Base-by-base conservation (phyloP, 2,113 vertebrate species). In the Polypterus bichir region DNA sequence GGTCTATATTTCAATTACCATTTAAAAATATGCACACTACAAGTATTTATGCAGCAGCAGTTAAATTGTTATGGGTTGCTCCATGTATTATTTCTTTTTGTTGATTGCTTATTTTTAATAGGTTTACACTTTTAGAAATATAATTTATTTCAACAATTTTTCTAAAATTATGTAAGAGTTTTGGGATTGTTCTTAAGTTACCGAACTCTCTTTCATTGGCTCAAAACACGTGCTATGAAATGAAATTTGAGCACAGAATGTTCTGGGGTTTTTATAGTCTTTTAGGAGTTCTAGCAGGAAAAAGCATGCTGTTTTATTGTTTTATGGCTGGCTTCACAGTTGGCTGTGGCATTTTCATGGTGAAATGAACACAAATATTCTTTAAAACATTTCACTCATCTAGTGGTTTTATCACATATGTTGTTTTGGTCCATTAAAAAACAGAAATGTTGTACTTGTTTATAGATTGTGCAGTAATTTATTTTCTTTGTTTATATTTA, bases 261-360 rank as follows among this genome's bases (percentile, higher is more conserved):
- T 59, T 71, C 60, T 67, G 27, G 27, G 64, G 75, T 65, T 78
- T 87, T 87, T 84, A 84, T 81, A 77, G 73, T 76, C 64, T 60
- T 57, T 74, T 61, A 61, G 64, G 74, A 72, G 66, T 61, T 70
- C 69, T 72, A 71, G 70, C 65, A 53, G 62, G 73, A 62, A 75
- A 77, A 74, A 73, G 64, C 53, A 59, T 54, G 61, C 66, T 64
- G 46, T 71, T 75, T 72, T 68, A 74, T 84, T 65, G 56, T 65
- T 82, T 84, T 83, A 81, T 78, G 74, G 60, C 72, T 75, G 75
- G 81, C 77, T 70, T 81, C 46, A 65, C 61, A 65, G 56, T 61
- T 61, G 68, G 4, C 58, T 53, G 75, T 49, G 9, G 57, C 66
- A 63, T 59, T 78, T 74, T 65, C 64, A 69, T 70, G 65, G 68